Conservation (phyloP, 1,140 invertebrate species). For the Pinna nobilis region DNA sequence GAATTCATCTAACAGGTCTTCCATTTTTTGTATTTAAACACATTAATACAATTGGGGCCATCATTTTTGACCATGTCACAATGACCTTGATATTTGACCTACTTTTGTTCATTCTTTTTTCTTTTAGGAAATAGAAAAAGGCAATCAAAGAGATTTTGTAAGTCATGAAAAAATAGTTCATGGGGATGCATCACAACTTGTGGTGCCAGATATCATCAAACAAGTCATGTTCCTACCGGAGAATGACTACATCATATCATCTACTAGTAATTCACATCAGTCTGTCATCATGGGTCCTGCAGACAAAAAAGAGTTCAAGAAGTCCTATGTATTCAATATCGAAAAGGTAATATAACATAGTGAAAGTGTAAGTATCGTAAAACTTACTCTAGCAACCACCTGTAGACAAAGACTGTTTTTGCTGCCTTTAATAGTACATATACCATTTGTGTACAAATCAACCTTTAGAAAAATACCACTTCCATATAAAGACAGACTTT, state of each 20-base stretch:
- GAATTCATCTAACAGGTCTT: no score
- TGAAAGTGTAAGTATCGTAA: not conserved
- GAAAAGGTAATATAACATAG: slow-evolving; percentile 62
- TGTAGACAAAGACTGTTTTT: no score
- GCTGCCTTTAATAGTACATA: no score
- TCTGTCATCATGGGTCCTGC: slow-evolving; percentile 65
- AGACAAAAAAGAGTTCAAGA: slow-evolving; percentile 67
- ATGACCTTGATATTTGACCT: no score
- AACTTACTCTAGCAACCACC: no score
- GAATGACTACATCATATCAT: slow-evolving; percentile 69
- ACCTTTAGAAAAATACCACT: no score
- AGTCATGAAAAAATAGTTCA: slow-evolving; percentile 40
- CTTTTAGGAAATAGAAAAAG: slow-evolving; percentile 39
- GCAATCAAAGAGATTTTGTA: slow-evolving; percentile 13
- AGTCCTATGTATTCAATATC: slow-evolving; percentile 70
- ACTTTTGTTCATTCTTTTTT: no score
- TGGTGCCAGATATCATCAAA: slow-evolving; percentile 67
- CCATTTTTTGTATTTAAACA: no score
- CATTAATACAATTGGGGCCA: no score
- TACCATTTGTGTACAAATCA: no score
- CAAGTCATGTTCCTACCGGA: slow-evolving; percentile 71
- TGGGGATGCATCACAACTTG: slow-evolving; percentile 17
- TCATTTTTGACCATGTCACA: no score
- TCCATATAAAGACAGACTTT: no score
- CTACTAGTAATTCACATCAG: slow-evolving; percentile 61